Percentiles rank a stretch among this genome's conserved stretches.
Evolutionary conservation across 2,113 vertebrate species (phyloP).

Genomic region (Hemiprocne comata): DNA sequence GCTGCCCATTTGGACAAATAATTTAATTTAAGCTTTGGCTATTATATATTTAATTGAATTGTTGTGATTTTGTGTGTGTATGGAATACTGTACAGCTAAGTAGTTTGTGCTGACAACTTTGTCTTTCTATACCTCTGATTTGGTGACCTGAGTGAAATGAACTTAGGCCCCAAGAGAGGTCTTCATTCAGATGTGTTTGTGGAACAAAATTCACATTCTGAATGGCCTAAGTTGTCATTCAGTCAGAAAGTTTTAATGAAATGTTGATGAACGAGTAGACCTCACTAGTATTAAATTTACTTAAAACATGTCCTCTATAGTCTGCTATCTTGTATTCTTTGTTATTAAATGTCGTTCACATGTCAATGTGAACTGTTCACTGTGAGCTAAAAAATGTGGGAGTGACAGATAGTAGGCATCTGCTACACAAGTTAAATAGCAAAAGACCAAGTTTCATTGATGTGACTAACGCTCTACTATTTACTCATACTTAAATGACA

Average conservation of each 20-base stretch:
- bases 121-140: not conserved
- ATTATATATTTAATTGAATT: not conserved
- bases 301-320: not conserved
- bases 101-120: not conserved
- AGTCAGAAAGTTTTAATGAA: not conserved
- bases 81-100: not conserved
- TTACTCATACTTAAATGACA: not conserved
- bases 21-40: not conserved
- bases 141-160: not conserved
- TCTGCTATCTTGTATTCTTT: not conserved
- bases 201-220: not conserved
- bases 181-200: not conserved
- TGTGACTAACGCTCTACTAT: not conserved
- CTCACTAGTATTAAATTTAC: not conserved
- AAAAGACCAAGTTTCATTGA: not conserved
- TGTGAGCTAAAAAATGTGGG: not conserved
- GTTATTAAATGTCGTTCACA: not conserved
- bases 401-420: not conserved
- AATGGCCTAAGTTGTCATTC: not conserved
- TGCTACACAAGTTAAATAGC: not conserved
- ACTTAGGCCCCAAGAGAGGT: not conserved
- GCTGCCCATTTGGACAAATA: not conserved
- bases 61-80: not conserved
- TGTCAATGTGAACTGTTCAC: not conserved
- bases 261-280: not conserved